Evolutionary conservation across 2,888 invertebrate genomes (phyloP).

Genomic region (Silvanus unidentatus): DNA sequence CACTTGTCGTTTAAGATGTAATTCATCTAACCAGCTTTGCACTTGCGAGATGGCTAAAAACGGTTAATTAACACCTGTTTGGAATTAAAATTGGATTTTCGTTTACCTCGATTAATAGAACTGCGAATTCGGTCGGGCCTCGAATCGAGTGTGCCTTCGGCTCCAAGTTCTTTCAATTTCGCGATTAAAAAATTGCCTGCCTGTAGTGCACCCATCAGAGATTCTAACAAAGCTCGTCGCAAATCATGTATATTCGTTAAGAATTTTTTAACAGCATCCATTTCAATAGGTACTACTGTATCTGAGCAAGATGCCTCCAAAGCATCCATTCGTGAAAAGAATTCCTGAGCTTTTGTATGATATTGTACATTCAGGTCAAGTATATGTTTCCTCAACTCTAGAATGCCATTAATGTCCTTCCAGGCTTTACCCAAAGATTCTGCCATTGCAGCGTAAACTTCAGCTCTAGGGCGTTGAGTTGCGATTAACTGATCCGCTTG

Average conservation of each 20-base stretch:
- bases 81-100: not conserved
- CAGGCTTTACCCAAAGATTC: conserved; percentile 70
- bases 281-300: conserved; percentile 57
- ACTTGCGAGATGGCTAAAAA: conserved; percentile 61
- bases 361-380: conserved; percentile 74
- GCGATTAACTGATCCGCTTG: conserved; percentile 82
- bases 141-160: conserved; percentile 69
- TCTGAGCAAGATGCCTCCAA: conserved; percentile 65
- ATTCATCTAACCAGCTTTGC: conserved; percentile 66
- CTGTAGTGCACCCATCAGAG: conserved; percentile 73
- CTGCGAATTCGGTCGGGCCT: conserved; percentile 55
- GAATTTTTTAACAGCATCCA: conserved; percentile 63
- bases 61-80: not conserved
- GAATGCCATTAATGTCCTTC: conserved; percentile 74
- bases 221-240: conserved; percentile 65
- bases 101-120: conserved; percentile 46
- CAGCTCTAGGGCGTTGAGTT: conserved; percentile 66
- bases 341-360: conserved; percentile 65
- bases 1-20: conserved; percentile 68
- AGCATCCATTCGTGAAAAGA: conserved; percentile 61
- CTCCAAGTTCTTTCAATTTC: conserved; percentile 66
- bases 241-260: conserved; percentile 67
- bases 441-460: conserved; percentile 85
- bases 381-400: conserved; percentile 70
- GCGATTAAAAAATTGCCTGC: conserved; percentile 71